phyloP scores from a whole-genome alignment of 2,797 vertebrate genomes.

The Anabacerthia variegaticeps region DNA sequence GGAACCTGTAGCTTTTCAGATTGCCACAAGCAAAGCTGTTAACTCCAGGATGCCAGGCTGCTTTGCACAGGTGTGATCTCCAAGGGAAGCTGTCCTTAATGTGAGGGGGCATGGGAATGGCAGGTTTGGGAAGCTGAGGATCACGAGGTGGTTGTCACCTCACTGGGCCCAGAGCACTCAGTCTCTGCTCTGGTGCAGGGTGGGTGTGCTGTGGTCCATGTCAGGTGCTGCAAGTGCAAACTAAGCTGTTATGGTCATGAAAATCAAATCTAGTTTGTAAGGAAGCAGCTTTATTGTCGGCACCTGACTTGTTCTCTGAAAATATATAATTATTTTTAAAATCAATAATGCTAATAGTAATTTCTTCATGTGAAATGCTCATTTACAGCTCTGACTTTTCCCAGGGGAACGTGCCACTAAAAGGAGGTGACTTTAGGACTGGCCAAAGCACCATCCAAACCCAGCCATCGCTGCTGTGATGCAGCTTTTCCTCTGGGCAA shows the following conservation, averaged over 20 bases:
- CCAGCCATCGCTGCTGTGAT: neutral
- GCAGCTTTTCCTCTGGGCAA: neutral
- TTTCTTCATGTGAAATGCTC: neutral
- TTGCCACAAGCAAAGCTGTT: neutral
- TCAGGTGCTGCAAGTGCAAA: neutral
- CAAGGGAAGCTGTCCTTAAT: neutral
- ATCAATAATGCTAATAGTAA: neutral
- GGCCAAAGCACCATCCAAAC: neutral
- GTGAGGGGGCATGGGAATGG: neutral
- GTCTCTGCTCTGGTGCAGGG: neutral
- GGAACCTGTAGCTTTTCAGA: neutral
- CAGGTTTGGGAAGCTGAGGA: neutral
- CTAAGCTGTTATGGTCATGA: neutral
- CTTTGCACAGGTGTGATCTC: neutral
- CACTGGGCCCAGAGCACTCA: neutral
- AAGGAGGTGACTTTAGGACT: neutral
- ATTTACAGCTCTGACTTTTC: neutral
- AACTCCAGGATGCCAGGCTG: neutral
- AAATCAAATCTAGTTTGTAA: neutral
- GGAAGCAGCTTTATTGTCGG: neutral
- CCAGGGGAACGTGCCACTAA: neutral
- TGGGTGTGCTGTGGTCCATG: neutral
- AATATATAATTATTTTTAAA: neutral
- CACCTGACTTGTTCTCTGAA: neutral
- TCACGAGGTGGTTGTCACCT: neutral